Evolutionary conservation across 2,797 vertebrate species (phyloP), one percentile per base, ranked within the genome.

Genomic region (Coregonus sp.): DNA sequence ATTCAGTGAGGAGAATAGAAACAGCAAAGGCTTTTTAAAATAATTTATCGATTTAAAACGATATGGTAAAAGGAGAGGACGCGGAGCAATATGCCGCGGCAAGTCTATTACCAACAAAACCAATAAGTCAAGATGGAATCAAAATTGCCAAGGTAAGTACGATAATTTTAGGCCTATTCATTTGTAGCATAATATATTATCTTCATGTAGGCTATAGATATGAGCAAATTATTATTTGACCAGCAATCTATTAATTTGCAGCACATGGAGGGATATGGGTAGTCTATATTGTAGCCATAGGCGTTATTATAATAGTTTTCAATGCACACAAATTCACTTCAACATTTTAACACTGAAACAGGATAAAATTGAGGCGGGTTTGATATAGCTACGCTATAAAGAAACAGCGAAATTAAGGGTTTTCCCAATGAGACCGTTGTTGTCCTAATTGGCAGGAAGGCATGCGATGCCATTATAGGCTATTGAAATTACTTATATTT

Each of bases 51-150:
- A 51, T 33, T 52, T 54, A 33, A 72, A 35, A 51, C 59, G 3
- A 52, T 2, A 94, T 95, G 94, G 91, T 93, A 6, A 85, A 85
- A 79, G 93, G 93, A 85, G 91, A 92, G 9, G 92, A 92, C 5
- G 84, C 84, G 0, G 93, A 93, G 72, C 90, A 85, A 73, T 88
- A 77, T 74, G 81, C 90, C 0, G 78, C 83, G 12, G 75, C 84
- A 59, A 76, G 71, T 80, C 80, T 93, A 59, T 61, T 91, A 6
- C 25, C 88, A 51, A 72, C 84, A 2, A 93, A 93, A 81, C 82
- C 85, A 0, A 0, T 51, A 5, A 87, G 77, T 1, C 66, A 83
- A n/a, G 89, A 92, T 75, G 82, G 59, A 12, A 63, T 84, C 63
- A 91, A 86, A 81, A 74, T 75, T 0, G 65, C 15, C 0, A 88